phyloP scores from a whole-genome alignment of 2,888 invertebrate species.

The Xiphydria camelus region DNA sequence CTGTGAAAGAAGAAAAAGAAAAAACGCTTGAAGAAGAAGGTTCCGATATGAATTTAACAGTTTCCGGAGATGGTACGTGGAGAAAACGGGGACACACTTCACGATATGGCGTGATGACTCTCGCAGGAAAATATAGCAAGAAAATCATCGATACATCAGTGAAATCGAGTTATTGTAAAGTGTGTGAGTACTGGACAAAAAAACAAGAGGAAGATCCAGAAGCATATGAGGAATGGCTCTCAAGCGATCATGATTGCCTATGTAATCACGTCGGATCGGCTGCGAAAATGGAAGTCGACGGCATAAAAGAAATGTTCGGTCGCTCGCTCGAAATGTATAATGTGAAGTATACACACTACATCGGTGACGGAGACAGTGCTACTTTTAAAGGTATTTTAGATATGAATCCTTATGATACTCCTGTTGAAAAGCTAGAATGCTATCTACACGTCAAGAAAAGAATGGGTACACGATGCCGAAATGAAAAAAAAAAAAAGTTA shows the following conservation, averaged over 20 bases:
- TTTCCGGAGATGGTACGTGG: constrained; percentile 26
- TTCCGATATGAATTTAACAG: constrained; percentile 14
- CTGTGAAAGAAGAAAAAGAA: constrained; percentile 15
- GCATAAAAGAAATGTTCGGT: constrained; percentile 22
- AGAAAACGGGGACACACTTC: constrained; percentile 24
- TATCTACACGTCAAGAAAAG: constrained; percentile 12
- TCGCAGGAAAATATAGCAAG: constrained; percentile 17
- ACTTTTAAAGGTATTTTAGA: constrained; percentile 20
- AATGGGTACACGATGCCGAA: constrained; percentile 16
- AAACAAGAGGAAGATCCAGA: constrained; percentile 14
- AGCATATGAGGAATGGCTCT: constrained; percentile 11
- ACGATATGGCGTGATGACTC: constrained; percentile 23
- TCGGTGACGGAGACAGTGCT: constrained; percentile 28
- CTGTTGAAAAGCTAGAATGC: constrained; percentile 13
- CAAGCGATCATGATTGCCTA: constrained; percentile 18
- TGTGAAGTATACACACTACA: constrained; percentile 20
- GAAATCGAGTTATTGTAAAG: constrained; percentile 21
- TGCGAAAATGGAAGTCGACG: constrained; percentile 27
- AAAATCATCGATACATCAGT: constrained; percentile 21
- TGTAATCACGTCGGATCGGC: constrained; percentile 23
- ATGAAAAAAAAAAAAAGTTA: constrained; percentile 19
- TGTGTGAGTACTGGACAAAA: constrained; percentile 13
- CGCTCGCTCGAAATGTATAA: constrained; percentile 16
- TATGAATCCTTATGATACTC: constrained; percentile 14
- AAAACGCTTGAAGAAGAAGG: constrained; percentile 6